phyloP scores from a whole-genome alignment of 2,888 invertebrate species.

The Spisula subtruncata region DNA sequence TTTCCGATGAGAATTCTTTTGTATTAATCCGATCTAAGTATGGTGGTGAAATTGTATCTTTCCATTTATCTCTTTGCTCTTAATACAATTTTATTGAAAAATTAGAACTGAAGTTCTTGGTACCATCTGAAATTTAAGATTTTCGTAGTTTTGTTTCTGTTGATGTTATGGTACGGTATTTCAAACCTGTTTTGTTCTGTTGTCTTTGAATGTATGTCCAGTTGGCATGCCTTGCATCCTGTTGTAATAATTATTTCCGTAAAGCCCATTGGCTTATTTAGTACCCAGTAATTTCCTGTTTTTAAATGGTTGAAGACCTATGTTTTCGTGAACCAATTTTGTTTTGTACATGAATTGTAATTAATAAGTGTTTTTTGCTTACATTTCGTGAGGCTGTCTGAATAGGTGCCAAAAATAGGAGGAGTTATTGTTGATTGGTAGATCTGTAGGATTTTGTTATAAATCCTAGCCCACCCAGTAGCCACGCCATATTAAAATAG shows the following conservation, averaged over 20 bases:
- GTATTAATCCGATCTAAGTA: neutral
- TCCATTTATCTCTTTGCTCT: no score
- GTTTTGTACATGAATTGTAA: neutral
- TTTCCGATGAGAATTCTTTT: neutral
- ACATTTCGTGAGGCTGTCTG: neutral
- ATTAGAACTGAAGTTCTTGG: no score
- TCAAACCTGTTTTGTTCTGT: no score
- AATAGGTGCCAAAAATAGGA: slow-evolving; percentile 8
- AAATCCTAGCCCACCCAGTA: slow-evolving; percentile 1
- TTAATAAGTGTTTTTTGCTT: slow-evolving; percentile 13
- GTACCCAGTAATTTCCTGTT: neutral
- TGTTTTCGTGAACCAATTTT: neutral
- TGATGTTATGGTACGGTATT: no score
- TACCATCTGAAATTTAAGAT: no score
- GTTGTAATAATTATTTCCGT: neutral
- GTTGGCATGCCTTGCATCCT: no score
- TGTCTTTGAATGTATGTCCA: no score
- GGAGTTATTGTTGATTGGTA: neutral
- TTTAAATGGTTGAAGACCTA: neutral
- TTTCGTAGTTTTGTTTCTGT: no score
- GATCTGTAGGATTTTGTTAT: neutral
- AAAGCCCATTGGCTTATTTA: neutral
- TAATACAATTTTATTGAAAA: no score
- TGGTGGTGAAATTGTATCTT: neutral
- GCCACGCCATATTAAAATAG: slow-evolving; percentile 12